Evolutionary conservation across 2,113 vertebrate genomes (phyloP), one percentile per base, ranked within the genome.

Genomic region (Aix galericulata): DNA sequence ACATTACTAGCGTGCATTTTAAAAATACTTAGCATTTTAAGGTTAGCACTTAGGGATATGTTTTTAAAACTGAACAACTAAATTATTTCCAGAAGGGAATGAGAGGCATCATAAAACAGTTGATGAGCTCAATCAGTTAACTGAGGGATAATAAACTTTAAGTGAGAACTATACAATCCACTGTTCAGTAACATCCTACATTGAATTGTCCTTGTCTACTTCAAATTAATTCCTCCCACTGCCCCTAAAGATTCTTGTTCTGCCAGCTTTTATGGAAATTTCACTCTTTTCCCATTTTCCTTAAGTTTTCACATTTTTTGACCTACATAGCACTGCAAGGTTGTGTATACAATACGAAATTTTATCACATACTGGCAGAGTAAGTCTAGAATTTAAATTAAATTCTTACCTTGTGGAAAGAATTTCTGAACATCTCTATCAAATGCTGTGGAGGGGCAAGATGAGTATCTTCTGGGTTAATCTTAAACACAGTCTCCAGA

Each of bases 401-500:
- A 78, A 67, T 75, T 93, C 97, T 96, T 97, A 99, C 99, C 99
- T 99, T 99, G 75, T 98, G 98, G 94, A 99, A 96, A 72, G 98
- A 98, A 81, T 99, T 98, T 84, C 98, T 97, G 97, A 99, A 99
- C 82, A 99, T 98, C 97, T 99, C 99, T 89, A 97, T 98, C 91
- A 99, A 98, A 34, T 99, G 98, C 95, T 98, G 98, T 36, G 99
- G 97, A 78, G 98, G 98, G 22, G 98, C 98, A 26, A 99, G 98
- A 63, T 99, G 98, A 80, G 98, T 98, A 95, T 99, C 99, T 73
- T 99, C 98, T 92, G 98, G 87, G 91, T 96, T 98, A 97, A 99
- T 98, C 97, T 99, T 99, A 96, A 99, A 99, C 38, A 99, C 99
- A 11, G 99, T 99, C 98, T 99, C 99, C 98, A 99, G 94, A 97